Percentiles rank a stretch among this genome's conserved stretches.
Conservation (phyloP, 2,888 invertebrate genomes). For the Polydrusus tereticollis region DNA sequence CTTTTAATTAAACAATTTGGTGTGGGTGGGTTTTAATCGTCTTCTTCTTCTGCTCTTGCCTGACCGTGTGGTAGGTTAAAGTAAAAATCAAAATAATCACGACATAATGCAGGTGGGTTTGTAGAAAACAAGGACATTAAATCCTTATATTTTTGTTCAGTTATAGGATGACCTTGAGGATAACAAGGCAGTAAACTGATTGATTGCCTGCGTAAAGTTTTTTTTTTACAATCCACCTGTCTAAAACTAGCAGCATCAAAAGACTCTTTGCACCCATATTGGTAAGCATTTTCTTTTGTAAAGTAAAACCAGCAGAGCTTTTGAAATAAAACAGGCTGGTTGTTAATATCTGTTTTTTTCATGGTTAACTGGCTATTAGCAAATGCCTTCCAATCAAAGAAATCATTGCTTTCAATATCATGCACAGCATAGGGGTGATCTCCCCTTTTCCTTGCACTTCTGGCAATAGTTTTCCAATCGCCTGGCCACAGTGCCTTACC, state of each 20-base stretch:
- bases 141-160: constrained; percentile 18
- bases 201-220: background rate
- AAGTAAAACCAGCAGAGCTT: constrained; percentile 30
- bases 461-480: constrained; percentile 33
- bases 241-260: background rate
- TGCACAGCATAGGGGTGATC: constrained; percentile 32
- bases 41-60: background rate
- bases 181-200: constrained; percentile 4
- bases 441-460: constrained; percentile 32
- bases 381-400: constrained; percentile 26
- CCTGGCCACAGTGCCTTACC: constrained; percentile 39
- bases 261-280: constrained; percentile 2
- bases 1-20: too few relatives aligned
- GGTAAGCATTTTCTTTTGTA: background rate
- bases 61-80: background rate
- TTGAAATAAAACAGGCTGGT: constrained; percentile 8
- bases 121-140: constrained; percentile 24
- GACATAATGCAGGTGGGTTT: constrained; percentile 10
- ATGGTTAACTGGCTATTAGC: constrained; percentile 14
- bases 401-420: constrained; percentile 14
- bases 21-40: background rate
- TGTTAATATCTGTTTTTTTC: constrained; percentile 19
- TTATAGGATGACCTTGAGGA: constrained; percentile 7
- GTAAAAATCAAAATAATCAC: constrained; percentile 27
- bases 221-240: background rate